Base-by-base conservation (phyloP, 2,113 vertebrate species). In the Eudyptes chrysolophus region DNA sequence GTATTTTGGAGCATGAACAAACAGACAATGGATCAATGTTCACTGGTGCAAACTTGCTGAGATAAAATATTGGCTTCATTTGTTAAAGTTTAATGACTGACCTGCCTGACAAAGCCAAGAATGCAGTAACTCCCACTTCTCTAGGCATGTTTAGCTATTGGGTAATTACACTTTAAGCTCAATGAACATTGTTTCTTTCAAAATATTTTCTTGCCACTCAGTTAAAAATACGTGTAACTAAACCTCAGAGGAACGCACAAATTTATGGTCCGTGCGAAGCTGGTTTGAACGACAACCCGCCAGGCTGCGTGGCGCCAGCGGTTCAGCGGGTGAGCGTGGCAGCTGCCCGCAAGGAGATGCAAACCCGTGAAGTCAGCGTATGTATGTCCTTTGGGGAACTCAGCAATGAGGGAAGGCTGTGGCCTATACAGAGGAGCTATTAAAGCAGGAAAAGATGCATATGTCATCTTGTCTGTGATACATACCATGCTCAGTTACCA, bases 51-150 rank as follows among this genome's bases (percentile, higher is more conserved):
- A 51, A 80, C 95, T 90, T 66, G 89, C 89, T 93, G 96, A 95
- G 87, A 93, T 86, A 80, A 96, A 96, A 96, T 89, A 94, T 70
- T 84, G 87, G 89, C 89, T 91, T 77, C 46, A 55, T 93, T 91
- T 91, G 89, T 96, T 97, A 96, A 96, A 90, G 58, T 96, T 92
- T 94, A 97, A 96, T 94, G 92, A 93, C 36, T 80, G 85, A 80
- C 92, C 90, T 78, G 58, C 51, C 89, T 55, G 68, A 72, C 34
- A 87, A 89, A 82, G 89, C 49, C 77, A 69, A 80, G 62, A 89
- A 54, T 34, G 77, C 58, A 94, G 11, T 77, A 84, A 86, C 75
- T 94, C 42, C 42, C 26, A 26, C 62, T 83, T 81, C 79, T 87
- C 70, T 21, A 60, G 72, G 78, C 71, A n/a, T 79, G 55, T 85